A percentile compares a stretch with the other conserved stretches of the same genome.
These are phyloP conservation scores for Peromyscus nudipes DNA, from an alignment of 2,797 vertebrate genomes.

Conservation along the genomic window DNA sequence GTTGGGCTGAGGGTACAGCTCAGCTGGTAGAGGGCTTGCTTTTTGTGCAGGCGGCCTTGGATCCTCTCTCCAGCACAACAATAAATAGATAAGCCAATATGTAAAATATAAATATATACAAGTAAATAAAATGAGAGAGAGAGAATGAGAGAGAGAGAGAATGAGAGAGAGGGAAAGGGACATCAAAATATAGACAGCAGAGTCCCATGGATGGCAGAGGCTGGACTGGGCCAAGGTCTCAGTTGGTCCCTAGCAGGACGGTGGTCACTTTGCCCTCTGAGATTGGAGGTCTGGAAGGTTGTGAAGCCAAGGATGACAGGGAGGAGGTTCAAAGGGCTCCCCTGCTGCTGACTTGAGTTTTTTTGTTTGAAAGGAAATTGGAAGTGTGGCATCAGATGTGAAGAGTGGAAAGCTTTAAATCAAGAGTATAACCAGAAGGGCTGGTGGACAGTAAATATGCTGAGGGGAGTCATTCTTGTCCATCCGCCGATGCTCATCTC, in stretches of 20 bases:
- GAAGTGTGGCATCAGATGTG: slow-evolving; percentile 13
- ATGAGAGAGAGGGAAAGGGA: too few relatives aligned
- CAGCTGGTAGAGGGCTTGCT: neutral
- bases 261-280: neutral
- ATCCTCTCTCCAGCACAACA: too few relatives aligned
- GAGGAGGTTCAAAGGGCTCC: neutral
- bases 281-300: neutral
- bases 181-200: neutral
- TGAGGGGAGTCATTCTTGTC: neutral
- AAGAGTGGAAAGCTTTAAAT: neutral
- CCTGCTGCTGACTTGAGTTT: neutral
- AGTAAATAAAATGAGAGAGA: neutral
- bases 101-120: neutral
- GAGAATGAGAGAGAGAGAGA: too few relatives aligned
- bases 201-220: neutral
- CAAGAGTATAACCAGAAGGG: neutral
- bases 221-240: neutral
- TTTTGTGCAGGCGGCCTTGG: neutral
- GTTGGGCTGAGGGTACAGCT: neutral
- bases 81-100: neutral
- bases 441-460: neutral
- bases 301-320: neutral
- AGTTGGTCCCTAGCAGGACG: neutral
- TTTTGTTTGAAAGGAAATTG: neutral
- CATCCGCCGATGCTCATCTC: neutral